Percentiles rank a stretch among this genome's conserved stretches.
Evolutionary conservation across 2,113 vertebrate genomes (phyloP).

Genomic region (Sander vitreus): DNA sequence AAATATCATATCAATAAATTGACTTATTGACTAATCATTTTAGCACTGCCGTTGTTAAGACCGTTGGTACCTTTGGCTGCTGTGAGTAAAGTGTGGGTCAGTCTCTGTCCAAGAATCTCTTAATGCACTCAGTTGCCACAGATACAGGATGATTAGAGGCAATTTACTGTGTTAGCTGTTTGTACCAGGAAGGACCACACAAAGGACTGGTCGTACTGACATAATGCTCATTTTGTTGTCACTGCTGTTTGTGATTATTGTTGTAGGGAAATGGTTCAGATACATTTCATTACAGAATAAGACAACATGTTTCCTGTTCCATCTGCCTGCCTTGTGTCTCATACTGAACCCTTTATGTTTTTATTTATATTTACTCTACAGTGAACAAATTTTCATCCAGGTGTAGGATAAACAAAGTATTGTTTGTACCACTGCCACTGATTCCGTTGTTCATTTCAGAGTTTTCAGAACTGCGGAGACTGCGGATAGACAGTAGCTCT

Average conservation of each 20-base stretch:
- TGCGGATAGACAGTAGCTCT: neutral
- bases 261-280: neutral
- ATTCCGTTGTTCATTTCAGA: conserved; percentile 1
- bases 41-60: neutral
- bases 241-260: neutral
- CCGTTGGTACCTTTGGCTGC: conserved; percentile 1
- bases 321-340: neutral
- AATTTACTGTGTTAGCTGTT: conserved; percentile 64
- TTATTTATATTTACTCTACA: neutral
- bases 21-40: neutral
- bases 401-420: neutral
- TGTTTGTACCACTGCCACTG: too few relatives aligned
- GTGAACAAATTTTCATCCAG: neutral
- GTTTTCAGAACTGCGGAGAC: neutral
- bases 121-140: conserved; percentile 66
- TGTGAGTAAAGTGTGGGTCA: conserved; percentile 38
- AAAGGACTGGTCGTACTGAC: conserved; percentile 2
- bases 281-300: neutral
- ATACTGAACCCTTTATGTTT: neutral
- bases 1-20: neutral
- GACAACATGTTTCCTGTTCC: neutral
- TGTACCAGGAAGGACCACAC: conserved; percentile 46
- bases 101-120: conserved; percentile 47
- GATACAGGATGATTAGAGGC: conserved; percentile 70
- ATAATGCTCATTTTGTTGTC: conserved; percentile 35